Base-by-base conservation (phyloP, 1,140 invertebrate genomes). In the Lysiphlebus fabarum region DNA sequence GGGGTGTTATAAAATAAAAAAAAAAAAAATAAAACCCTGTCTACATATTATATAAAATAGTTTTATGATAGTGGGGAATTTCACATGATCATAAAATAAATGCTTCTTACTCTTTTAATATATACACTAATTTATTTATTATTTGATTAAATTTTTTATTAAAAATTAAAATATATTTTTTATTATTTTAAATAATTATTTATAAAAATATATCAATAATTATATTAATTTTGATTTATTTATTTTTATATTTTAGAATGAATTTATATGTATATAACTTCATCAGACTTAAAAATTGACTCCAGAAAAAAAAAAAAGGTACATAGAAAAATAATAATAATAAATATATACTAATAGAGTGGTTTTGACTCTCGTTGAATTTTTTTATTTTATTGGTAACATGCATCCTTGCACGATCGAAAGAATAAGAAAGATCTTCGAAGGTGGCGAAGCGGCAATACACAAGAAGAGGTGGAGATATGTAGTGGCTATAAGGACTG, bases 11-110 rank as follows among this genome's bases (percentile, higher is more conserved):
- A 26, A 26, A 26, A 26, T 2, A 2, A 26, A 26, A 26, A 26
- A 26, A 26, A 2, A 26, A 26, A 26, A 70, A 73, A 72, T 70
- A 66, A 65, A 67, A 62, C 64, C 53, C 59, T 66, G 64, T 67
- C 60, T 67, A 69, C 65, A 70, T 69, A 66, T 74, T 67, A 67
- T 72, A 74, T 76, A 76, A 77, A 78, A 78, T 77, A 77, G 74
- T 75, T 76, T 77, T 75, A 77, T 68, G 67, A 65, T 67, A 67
- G 56, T 62, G 54, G 65, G 69, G 75, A 78, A 78, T 78, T 75
- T 78, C 72, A 71, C 75, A 65, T 69, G 62, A 65, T 69, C 72
- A 76, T 75, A 77, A 77, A 76, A 54, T 57, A 26, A 26, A 26
- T 26, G 17, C 17, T 26, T 26, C 17, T 26, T 4, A 26, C 17